Conservation (phyloP, 92 coral and sea anemone genomes). For the Zoanthus gigantus region DNA sequence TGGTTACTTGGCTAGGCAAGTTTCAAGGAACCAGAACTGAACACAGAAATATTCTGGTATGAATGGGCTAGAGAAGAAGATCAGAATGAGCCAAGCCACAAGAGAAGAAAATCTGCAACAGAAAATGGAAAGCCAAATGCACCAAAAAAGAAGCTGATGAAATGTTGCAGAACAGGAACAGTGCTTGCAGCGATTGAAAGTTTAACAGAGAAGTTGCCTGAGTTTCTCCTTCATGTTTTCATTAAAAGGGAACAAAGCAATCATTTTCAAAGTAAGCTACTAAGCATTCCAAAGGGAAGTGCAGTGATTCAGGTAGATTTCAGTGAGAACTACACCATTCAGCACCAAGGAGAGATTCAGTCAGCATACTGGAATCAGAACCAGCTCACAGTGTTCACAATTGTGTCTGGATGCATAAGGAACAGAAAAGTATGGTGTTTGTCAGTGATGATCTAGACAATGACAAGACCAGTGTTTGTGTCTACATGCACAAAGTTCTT, state of each 20-base stretch:
- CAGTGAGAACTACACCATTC: slow-evolving; percentile 61
- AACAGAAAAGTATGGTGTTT: slow-evolving; percentile 69
- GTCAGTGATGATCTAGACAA: slow-evolving; percentile 68
- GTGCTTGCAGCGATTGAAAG: slow-evolving; percentile 49
- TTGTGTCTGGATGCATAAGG: slow-evolving; percentile 61
- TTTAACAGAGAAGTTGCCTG: slow-evolving; percentile 56
- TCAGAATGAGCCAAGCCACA: slow-evolving; percentile 55
- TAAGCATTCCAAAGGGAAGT: slow-evolving; percentile 55
- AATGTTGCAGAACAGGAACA: slow-evolving; percentile 57
- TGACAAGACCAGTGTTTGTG: slow-evolving; percentile 67
- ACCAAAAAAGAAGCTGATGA: slow-evolving; percentile 63
- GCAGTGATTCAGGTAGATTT: slow-evolving; percentile 65
- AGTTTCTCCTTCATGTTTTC: slow-evolving; percentile 61
- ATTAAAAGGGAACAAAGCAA: slow-evolving; percentile 63
- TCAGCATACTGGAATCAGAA: slow-evolving; percentile 65
- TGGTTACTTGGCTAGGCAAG: slow-evolving; percentile 42
- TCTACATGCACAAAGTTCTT: slow-evolving; percentile 57
- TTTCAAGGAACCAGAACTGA: slow-evolving; percentile 58
- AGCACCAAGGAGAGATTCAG: slow-evolving; percentile 67
- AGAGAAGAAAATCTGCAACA: slow-evolving; percentile 38
- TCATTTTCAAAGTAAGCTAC: not conserved
- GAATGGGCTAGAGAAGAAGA: slow-evolving; percentile 53
- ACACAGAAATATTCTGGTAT: slow-evolving; percentile 46
- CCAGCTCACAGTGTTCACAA: slow-evolving; percentile 65
- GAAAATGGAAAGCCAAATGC: slow-evolving; percentile 46